These are phyloP conservation scores for Bombus fervidus DNA, from an alignment of 1,140 invertebrate species.

Conservation along the genomic window DNA sequence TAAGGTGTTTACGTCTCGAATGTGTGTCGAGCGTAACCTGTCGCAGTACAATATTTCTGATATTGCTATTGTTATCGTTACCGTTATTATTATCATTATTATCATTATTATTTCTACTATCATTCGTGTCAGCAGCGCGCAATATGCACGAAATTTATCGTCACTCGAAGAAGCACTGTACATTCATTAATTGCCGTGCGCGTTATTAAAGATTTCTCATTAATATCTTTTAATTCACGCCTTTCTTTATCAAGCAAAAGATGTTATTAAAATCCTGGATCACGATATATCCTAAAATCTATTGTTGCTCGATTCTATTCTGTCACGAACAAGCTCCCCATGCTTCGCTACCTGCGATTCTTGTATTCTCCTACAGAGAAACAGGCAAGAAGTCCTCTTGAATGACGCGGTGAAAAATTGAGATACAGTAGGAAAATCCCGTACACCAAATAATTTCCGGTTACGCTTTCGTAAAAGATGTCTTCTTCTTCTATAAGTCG, in stretches of 20 bases:
- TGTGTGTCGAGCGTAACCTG: background rate
- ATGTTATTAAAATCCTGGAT: background rate
- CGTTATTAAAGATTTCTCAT: background rate
- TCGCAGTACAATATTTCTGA: background rate
- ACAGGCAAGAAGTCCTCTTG: too few relatives aligned
- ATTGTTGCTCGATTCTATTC: background rate
- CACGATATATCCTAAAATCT: background rate
- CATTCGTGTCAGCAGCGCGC: background rate
- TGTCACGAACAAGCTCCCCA: too few relatives aligned
- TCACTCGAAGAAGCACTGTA: background rate
- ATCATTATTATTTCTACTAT: background rate
- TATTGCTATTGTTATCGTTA: background rate
- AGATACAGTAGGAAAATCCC: background rate
- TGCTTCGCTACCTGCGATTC: background rate
- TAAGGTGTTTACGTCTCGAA: background rate
- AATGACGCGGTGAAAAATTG: background rate
- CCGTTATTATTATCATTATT: background rate
- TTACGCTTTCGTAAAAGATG: too few relatives aligned
- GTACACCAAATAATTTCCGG: background rate
- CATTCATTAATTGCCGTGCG: background rate
- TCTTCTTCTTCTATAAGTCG: background rate
- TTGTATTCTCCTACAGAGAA: background rate
- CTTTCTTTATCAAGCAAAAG: background rate
- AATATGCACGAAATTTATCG: background rate
- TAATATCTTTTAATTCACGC: too few relatives aligned